Percentiles rank a stretch among this genome's conserved stretches.
Evolutionary conservation across 2,113 vertebrate genomes (phyloP).

Genomic region (Thoracochromis brauschi): DNA sequence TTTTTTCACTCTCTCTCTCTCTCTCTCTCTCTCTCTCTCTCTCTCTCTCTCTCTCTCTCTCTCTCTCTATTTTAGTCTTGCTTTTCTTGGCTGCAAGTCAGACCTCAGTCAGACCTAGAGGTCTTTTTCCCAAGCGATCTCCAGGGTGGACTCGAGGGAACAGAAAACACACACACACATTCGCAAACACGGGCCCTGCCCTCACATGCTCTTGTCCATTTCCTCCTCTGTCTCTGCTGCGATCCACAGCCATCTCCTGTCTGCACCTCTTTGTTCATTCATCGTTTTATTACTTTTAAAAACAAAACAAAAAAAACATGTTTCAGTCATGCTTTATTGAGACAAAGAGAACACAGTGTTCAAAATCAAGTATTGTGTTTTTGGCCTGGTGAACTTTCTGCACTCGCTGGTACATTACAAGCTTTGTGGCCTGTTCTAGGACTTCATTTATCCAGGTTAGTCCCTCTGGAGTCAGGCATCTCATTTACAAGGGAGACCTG

Average conservation of each 20-base stretch:
- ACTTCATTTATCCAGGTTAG: conserved; percentile 13
- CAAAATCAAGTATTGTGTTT: conserved; percentile 7
- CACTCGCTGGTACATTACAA: background rate
- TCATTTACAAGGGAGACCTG: background rate
- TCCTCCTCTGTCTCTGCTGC: conserved; percentile 31
- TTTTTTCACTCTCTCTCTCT: too few relatives aligned
- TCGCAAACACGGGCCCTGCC: conserved; percentile 34
- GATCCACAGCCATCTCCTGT: conserved; percentile 34
- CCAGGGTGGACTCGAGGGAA: conserved; percentile 67
- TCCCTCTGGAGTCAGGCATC: background rate
- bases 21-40: conserved; percentile 35
- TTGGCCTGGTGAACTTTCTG: background rate
- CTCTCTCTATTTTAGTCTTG: conserved; percentile 88
- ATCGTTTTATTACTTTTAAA: background rate
- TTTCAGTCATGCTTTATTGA: background rate
- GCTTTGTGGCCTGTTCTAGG: conserved; percentile 3
- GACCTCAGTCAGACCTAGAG: conserved; percentile 85
- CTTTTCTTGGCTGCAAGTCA: conserved; percentile 87
- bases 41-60: conserved; percentile 40
- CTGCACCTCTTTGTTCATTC: conserved; percentile 44
- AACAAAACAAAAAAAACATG: background rate
- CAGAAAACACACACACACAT: conserved; percentile 68
- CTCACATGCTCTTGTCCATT: conserved; percentile 46
- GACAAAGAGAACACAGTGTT: conserved; percentile 28
- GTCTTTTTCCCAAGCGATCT: conserved; percentile 95